These are phyloP conservation scores for Lithosia quadra DNA, from an alignment of 2,888 invertebrate species.

Conservation along the genomic window DNA sequence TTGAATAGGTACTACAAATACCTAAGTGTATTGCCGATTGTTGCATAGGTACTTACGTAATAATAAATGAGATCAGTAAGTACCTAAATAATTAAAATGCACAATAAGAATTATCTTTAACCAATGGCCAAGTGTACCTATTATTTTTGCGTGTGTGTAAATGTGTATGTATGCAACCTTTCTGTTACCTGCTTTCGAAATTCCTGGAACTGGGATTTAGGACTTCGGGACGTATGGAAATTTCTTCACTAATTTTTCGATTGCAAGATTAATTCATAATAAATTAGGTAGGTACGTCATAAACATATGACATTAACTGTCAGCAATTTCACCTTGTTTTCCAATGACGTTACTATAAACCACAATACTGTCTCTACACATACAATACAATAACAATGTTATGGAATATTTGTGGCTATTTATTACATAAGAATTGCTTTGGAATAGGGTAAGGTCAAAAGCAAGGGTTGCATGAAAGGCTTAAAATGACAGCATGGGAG, in stretches of 20 bases:
- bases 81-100: neutral
- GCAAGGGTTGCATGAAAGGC: too few species aligned
- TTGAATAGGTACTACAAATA: neutral
- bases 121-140: neutral
- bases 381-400: too few species aligned
- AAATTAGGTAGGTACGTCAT: too few species aligned
- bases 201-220: slow-evolving; percentile 30
- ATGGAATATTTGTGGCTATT: too few species aligned
- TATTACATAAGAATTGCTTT: too few species aligned
- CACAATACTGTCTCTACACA: too few species aligned
- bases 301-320: too few species aligned
- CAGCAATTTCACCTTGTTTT: too few species aligned
- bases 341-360: too few species aligned
- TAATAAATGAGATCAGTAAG: neutral
- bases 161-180: slow-evolving; percentile 8
- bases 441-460: too few species aligned
- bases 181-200: slow-evolving; percentile 36
- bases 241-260: neutral
- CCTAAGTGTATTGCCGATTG: neutral
- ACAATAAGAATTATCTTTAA: neutral
- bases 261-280: neutral
- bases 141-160: neutral
- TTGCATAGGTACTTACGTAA: neutral
- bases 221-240: slow-evolving; percentile 47
- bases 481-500: too few species aligned